Conservation (phyloP, 1,140 invertebrate genomes). For the Apolygus lucorum region DNA sequence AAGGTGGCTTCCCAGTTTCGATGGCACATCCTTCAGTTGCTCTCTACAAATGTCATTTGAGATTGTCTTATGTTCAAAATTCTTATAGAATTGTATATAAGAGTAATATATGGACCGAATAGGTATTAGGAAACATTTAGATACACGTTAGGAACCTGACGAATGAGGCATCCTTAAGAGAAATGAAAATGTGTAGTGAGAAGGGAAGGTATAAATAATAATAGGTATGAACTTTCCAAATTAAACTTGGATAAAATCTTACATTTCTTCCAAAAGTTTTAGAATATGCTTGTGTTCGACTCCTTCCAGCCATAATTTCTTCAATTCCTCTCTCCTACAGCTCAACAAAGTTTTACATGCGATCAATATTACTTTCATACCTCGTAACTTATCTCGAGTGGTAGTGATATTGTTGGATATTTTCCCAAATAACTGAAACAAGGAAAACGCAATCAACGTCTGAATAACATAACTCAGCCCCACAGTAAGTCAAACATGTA, state of each 20-base stretch:
- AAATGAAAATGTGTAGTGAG: background rate
- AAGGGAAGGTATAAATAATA: constrained; percentile 9
- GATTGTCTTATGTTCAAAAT: no score
- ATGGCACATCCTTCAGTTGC: constrained; percentile 66
- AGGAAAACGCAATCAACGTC: constrained; percentile 19
- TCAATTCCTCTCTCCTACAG: constrained; percentile 84
- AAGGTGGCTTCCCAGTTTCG: constrained; percentile 59
- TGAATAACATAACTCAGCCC: background rate
- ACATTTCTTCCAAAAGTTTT: constrained; percentile 82
- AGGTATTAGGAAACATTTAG: no score
- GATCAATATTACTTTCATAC: constrained; percentile 79
- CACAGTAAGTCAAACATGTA: no score
- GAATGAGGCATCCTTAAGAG: no score
- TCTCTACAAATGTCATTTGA: constrained; percentile 63
- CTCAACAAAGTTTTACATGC: constrained; percentile 84
- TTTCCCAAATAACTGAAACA: constrained; percentile 61
- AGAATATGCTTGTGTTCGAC: constrained; percentile 86
- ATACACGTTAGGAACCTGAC: no score
- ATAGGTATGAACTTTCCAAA: constrained; percentile 21
- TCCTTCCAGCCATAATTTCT: constrained; percentile 85
- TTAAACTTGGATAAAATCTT: no score
- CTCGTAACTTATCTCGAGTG: constrained; percentile 71
- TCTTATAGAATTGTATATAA: no score
- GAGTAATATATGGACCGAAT: no score
- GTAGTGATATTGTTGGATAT: constrained; percentile 67